Percentiles rank a stretch among this genome's conserved stretches.
Evolutionary conservation across 2,113 vertebrate species (phyloP).

Genomic region (Plectropomus leopardus): DNA sequence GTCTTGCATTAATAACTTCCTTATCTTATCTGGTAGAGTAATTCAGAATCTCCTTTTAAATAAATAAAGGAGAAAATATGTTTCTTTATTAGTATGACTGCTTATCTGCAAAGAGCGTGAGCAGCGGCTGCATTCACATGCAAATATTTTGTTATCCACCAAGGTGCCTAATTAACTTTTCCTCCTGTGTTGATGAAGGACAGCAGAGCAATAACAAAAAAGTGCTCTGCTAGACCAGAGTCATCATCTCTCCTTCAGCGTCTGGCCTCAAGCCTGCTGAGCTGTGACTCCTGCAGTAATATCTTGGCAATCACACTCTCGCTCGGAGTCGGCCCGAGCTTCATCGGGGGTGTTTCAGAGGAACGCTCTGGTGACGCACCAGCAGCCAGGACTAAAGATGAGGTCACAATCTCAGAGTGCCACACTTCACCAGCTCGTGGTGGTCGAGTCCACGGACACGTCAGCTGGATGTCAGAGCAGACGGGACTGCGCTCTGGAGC

Average conservation of each 20-base stretch:
- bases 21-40: not conserved
- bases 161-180: not conserved
- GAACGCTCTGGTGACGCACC: not conserved
- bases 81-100: not conserved
- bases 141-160: constrained; percentile 14
- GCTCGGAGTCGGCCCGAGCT: not conserved
- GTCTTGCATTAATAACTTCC: not conserved
- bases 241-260: not conserved
- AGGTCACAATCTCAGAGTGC: constrained; percentile 15
- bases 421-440: constrained; percentile 11
- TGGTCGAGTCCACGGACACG: constrained; percentile 15
- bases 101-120: not conserved
- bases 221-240: not conserved
- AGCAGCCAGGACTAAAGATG: not conserved
- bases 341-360: constrained; percentile 27
- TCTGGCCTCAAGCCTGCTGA: not conserved
- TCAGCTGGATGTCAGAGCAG: not conserved
- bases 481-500: not conserved
- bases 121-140: constrained; percentile 4
- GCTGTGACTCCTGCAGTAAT: constrained; percentile 28
- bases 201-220: constrained; percentile 1
- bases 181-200: not conserved
- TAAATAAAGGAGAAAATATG: not conserved
- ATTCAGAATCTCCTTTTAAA: constrained; percentile 9
- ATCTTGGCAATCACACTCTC: constrained; percentile 7